Conservation (phyloP, 2,888 invertebrate genomes). For the Leptopilina syphax region DNA sequence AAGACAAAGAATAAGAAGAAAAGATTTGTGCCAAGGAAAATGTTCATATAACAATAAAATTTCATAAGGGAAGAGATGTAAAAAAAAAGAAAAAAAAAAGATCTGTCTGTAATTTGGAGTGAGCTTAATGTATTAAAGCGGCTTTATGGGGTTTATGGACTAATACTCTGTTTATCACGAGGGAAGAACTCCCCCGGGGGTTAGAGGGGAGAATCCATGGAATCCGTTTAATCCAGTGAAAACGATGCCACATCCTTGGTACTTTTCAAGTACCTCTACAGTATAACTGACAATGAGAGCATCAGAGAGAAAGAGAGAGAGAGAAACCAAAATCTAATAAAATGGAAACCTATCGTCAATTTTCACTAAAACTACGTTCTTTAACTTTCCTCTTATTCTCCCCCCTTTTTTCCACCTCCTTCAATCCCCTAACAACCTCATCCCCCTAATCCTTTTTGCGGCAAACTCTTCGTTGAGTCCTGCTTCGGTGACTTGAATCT, state of each 20-base stretch:
- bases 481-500: slow-evolving; percentile 32
- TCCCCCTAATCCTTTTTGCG: neutral
- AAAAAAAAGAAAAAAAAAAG: neutral
- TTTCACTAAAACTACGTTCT: slow-evolving; percentile 34
- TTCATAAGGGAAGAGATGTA: neutral
- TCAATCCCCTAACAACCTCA: neutral
- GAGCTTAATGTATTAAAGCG: slow-evolving; percentile 12
- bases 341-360: slow-evolving; percentile 14
- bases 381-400: slow-evolving; percentile 6
- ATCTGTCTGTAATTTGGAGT: slow-evolving; percentile 4
- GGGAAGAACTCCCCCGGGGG: slow-evolving; percentile 4
- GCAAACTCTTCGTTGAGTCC: slow-evolving; percentile 20
- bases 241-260: slow-evolving; percentile 34
- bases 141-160: slow-evolving; percentile 25
- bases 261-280: slow-evolving; percentile 22
- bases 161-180: slow-evolving; percentile 35
- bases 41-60: too few species aligned
- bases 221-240: slow-evolving; percentile 39
- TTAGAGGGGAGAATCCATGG: neutral
- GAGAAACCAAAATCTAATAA: slow-evolving; percentile 32
- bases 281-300: too few species aligned
- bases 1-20: too few species aligned
- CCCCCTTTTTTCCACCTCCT: neutral
- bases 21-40: too few species aligned
- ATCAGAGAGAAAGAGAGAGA: too few species aligned